Evolutionary conservation across 1,140 invertebrate genomes (phyloP).

Genomic region (Rhagoletis zephyria): DNA sequence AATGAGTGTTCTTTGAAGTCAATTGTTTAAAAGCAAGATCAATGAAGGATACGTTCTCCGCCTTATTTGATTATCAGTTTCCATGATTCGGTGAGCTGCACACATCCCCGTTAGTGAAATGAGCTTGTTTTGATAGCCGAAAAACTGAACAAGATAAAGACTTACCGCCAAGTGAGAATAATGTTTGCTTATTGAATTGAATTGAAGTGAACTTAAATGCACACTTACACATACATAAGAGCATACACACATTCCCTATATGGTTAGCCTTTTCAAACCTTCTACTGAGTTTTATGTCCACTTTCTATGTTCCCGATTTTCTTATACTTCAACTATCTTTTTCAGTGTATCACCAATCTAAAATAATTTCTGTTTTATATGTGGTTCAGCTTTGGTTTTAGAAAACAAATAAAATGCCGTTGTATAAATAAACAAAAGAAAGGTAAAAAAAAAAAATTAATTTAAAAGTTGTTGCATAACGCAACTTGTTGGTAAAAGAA

Average conservation of each 20-base stretch:
- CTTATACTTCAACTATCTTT: not conserved
- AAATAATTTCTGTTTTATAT: constrained; percentile 73
- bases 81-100: too few relatives aligned
- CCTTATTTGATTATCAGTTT: too few relatives aligned
- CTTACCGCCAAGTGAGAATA: too few relatives aligned
- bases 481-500: not conserved
- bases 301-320: not conserved
- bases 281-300: not conserved
- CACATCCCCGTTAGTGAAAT: too few relatives aligned
- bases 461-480: constrained; percentile 2
- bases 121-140: too few relatives aligned
- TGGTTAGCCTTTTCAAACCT: not conserved
- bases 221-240: not conserved
- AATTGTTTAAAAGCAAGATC: too few relatives aligned
- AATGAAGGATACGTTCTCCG: too few relatives aligned
- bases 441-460: not conserved
- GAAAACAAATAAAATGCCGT: not conserved
- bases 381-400: constrained; percentile 70
- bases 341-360: constrained; percentile 67
- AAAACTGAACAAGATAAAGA: too few relatives aligned
- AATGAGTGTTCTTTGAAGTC: too few relatives aligned
- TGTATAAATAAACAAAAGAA: not conserved
- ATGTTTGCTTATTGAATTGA: too few relatives aligned
- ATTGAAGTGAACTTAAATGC: not conserved
- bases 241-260: not conserved